These are phyloP conservation scores for Psittacula derbiana DNA, from an alignment of 2,797 vertebrate species.

Conservation along the genomic window DNA sequence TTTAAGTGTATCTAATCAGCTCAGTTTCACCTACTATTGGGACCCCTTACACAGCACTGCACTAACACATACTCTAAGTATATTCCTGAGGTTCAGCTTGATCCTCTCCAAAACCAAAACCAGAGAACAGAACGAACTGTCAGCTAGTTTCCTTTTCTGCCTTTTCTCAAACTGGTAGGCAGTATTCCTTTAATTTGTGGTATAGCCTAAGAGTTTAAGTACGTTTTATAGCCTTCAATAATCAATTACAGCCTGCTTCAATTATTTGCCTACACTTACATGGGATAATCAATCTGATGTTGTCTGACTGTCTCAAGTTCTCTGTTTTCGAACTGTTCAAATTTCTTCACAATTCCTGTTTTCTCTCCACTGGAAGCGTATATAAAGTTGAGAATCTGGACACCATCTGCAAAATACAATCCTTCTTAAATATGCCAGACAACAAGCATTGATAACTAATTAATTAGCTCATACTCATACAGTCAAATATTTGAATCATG, in stretches of 20 bases:
- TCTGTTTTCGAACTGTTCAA: constrained; percentile 81
- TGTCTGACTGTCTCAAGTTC: constrained; percentile 82
- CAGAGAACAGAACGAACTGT: not conserved
- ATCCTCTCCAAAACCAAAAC: not conserved
- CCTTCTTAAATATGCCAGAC: not conserved
- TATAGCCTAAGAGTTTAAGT: not conserved
- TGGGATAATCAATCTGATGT: constrained; percentile 80
- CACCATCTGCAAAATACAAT: constrained; percentile 75
- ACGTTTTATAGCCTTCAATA: not conserved
- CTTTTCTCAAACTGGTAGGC: not conserved
- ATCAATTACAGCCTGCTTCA: not conserved
- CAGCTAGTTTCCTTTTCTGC: not conserved
- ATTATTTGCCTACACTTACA: constrained; percentile 73
- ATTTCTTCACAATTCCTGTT: constrained; percentile 85
- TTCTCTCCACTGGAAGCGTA: constrained; percentile 86
- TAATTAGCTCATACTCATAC: not conserved
- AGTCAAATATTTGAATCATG: not conserved
- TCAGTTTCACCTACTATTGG: not conserved
- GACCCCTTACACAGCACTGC: not conserved
- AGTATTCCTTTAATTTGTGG: not conserved
- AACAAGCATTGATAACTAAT: not conserved
- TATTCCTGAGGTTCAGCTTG: not conserved
- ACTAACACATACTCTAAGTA: not conserved
- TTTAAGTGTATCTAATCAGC: not conserved
- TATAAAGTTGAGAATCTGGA: constrained; percentile 84